These are phyloP conservation scores for Pitta sordida DNA, from an alignment of 2,113 vertebrate species.

Conservation along the genomic window DNA sequence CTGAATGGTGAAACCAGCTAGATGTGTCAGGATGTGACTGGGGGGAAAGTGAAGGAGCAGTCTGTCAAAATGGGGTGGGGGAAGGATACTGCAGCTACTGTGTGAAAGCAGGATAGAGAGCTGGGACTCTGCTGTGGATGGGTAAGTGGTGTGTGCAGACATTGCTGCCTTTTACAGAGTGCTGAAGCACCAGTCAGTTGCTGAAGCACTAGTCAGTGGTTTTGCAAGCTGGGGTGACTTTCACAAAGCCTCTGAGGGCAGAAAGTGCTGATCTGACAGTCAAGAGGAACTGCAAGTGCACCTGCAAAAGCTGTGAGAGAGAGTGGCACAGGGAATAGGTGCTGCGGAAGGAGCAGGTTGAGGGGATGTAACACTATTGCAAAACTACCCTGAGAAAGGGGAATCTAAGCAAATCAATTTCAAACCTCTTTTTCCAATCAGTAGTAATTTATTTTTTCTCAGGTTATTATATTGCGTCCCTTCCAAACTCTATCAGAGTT, in stretches of 20 bases:
- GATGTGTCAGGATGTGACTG: not conserved
- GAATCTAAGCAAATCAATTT: not conserved
- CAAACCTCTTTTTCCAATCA: not conserved
- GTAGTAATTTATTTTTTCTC: not conserved
- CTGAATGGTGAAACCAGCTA: not conserved
- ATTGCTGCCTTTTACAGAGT: not conserved
- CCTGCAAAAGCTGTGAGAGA: not conserved
- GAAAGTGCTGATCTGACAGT: constrained; percentile 36
- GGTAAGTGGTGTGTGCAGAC: not conserved
- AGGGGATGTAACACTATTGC: not conserved
- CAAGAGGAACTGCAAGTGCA: not conserved
- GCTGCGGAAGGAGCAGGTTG: not conserved
- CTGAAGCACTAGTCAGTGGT: not conserved
- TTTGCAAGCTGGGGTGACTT: constrained; percentile 26
- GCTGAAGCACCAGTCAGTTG: not conserved
- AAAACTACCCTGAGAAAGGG: not conserved
- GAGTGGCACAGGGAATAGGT: not conserved
- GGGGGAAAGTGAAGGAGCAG: not conserved
- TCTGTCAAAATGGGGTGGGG: not conserved
- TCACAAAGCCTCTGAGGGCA: constrained; percentile 12
- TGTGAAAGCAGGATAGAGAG: not conserved
- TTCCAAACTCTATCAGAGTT: not conserved
- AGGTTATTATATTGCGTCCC: not conserved
- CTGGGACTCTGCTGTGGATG: not conserved
- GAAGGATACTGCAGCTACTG: not conserved